Percentiles rank a stretch among this genome's conserved stretches.
Conservation (phyloP, 2,797 vertebrate genomes). For the Acanthurus lineatus region DNA sequence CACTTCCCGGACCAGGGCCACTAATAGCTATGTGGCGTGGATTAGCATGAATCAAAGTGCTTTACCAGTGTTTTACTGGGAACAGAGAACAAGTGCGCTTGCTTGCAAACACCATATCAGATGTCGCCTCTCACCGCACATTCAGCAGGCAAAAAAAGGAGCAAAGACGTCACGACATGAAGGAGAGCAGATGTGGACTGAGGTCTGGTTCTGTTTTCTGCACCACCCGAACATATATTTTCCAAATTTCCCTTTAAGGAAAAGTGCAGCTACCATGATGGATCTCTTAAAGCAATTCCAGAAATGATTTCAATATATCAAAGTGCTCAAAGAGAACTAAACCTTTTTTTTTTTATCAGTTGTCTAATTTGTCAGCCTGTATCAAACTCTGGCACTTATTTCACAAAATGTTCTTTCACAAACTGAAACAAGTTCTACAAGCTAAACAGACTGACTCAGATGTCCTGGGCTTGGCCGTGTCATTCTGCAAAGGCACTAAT, state of each 20-base stretch:
- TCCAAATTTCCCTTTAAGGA: not conserved
- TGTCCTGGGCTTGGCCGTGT: conserved; percentile 13
- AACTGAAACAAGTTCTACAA: conserved; percentile 30
- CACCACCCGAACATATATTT: not conserved
- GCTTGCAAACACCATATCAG: conserved; percentile 52
- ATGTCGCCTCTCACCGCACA: conserved; percentile 56
- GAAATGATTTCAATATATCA: not conserved
- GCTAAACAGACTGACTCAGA: conserved; percentile 31
- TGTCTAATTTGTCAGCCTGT: conserved; percentile 1
- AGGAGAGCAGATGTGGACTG: conserved; percentile 49
- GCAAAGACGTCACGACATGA: conserved; percentile 37
- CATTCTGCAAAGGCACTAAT: conserved; percentile 15
- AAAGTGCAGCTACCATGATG: not conserved
- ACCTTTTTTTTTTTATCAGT: not conserved
- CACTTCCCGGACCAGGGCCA: conserved; percentile 27
- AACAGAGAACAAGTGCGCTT: conserved; percentile 53
- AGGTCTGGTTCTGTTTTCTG: conserved; percentile 19
- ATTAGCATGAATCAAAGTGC: conserved; percentile 60
- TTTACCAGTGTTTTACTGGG: conserved; percentile 66
- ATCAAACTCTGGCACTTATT: not conserved
- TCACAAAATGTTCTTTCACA: not conserved
- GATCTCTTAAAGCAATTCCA: not conserved
- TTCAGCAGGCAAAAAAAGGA: conserved; percentile 29
- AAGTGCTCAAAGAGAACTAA: not conserved
- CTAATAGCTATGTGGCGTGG: conserved; percentile 52